Percentiles rank a stretch among this genome's conserved stretches.
Conservation (phyloP, 2,888 invertebrate genomes). For the Rhyacophila evoluta region DNA sequence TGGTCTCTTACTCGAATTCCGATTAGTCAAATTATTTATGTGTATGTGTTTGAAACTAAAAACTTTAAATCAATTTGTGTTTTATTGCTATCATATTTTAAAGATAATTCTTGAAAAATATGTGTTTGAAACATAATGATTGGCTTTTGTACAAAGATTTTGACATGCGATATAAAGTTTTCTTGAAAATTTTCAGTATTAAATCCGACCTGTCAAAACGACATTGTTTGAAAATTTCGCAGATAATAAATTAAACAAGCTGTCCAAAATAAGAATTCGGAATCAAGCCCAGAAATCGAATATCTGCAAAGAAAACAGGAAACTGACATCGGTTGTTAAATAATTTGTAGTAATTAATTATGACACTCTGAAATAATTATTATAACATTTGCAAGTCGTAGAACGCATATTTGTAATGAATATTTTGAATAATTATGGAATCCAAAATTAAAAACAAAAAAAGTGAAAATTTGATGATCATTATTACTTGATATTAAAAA, state of each 20-base stretch:
- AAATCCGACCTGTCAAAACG: neutral
- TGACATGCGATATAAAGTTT: neutral
- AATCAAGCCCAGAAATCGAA: neutral
- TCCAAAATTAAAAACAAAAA: too few species aligned
- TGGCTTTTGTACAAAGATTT: neutral
- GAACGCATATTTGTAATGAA: too few species aligned
- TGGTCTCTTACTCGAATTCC: too few species aligned
- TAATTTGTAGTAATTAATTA: too few species aligned
- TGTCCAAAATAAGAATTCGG: neutral
- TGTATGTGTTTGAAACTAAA: neutral
- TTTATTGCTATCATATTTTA: neutral
- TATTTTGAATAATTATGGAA: too few species aligned
- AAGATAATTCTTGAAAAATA: neutral
- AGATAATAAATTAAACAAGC: slow-evolving; percentile 1
- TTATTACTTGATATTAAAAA: too few species aligned
- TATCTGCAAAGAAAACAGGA: neutral
- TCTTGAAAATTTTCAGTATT: neutral
- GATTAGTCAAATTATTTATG: neutral
- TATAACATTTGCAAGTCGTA: too few species aligned
- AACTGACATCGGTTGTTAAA: too few species aligned
- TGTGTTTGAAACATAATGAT: neutral
- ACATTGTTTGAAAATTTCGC: neutral
- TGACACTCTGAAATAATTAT: too few species aligned
- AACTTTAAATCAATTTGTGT: neutral
- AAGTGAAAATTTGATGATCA: too few species aligned